Base-by-base conservation (phyloP, 2,888 invertebrate species). In the Horisme vitalbata region DNA sequence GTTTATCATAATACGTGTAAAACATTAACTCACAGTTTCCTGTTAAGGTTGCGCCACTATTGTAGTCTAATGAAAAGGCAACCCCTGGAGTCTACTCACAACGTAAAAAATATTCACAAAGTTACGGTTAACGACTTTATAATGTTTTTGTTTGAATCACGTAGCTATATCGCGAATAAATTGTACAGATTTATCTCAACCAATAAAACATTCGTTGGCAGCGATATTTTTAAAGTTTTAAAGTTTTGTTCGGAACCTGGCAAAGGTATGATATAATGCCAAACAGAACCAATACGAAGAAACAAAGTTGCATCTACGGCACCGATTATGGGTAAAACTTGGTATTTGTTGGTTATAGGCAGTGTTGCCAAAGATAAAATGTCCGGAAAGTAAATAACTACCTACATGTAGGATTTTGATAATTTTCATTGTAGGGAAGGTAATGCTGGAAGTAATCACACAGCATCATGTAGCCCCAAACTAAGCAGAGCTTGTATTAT, bases 121-220 rank as follows among this genome's bases (percentile, higher is more conserved):
- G 18, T 31, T 9, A 18, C 2, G 13, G 14, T 28, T 27, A 5
- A 30, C 26, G 26, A 33, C 33, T 20, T 33, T 20, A 27, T 27
- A 33, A 41, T 27, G 15, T 10, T 26, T 28, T 28, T 27, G 18
- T 26, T 9, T 26, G 9, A 33, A 33, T 41, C 27, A 21, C 18
- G 39, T 41, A 33, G 2, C 5, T 32, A 26, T 27, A 27, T 27
- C 14, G 14, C 11, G 34, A 41, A 41, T 34, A 28, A 39, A 39
- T 39, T 24, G 1, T 3, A 14, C n/a, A 28, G 34, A 41, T 41
- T 41, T 43, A 43, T 43, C 35, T 35, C 15, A 10, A 43, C 21
- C 34, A 35, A 35, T 43, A 43, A 43, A 43, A 43, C 35, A 43
- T 30, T 35, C 18, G 13, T 35, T 43, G 43, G 28, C 43, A 35